Base-by-base conservation (phyloP, 2,888 invertebrate species). In the Trichopria drosophilae region DNA sequence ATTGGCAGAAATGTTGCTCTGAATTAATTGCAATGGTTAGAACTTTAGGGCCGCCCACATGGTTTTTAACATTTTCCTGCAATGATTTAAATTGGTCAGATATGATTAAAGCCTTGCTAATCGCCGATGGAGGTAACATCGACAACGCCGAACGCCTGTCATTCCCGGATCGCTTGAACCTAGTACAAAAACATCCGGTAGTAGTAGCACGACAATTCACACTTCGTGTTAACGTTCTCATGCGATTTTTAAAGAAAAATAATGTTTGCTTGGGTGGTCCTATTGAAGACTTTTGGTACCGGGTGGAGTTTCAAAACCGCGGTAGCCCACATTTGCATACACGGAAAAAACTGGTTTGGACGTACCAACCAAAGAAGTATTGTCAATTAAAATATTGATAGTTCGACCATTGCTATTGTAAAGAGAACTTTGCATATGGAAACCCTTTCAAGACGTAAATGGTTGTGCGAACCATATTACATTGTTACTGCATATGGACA, bases 311-410 rank as follows among this genome's bases (percentile, higher is more conserved):
- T 24, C 65, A 71, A 48, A 68, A 69, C 23, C 47, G 66, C 1
- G 69, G 67, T 7, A 69, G 67, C 29, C 68, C 68, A 10, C 67
- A 68, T 55, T 31, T 68, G 10, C 68, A 69, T 44, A 67, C 66
- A n/a, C n/a, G n/a, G n/a, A n/a, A n/a, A n/a, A n/a, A n/a, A n/a
- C n/a, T n/a, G n/a, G n/a, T n/a, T n/a, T n/a, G n/a, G n/a, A n/a
- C n/a, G n/a, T n/a, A n/a, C n/a, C n/a, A n/a, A n/a, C n/a, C n/a
- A n/a, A n/a, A n/a, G n/a, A n/a, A n/a, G n/a, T n/a, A n/a, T n/a
- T n/a, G n/a, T n/a, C n/a, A n/a, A n/a, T n/a, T n/a, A n/a, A n/a
- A n/a, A n/a, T n/a, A n/a, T n/a, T n/a, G n/a, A n/a, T n/a, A n/a
- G n/a, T n/a, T n/a, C n/a, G n/a, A n/a, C n/a, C n/a, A n/a, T n/a